Evolutionary conservation across 35 echinoderm and acorn worm genomes (phyloP).

Genomic region (Eucidaris tribuloides): DNA sequence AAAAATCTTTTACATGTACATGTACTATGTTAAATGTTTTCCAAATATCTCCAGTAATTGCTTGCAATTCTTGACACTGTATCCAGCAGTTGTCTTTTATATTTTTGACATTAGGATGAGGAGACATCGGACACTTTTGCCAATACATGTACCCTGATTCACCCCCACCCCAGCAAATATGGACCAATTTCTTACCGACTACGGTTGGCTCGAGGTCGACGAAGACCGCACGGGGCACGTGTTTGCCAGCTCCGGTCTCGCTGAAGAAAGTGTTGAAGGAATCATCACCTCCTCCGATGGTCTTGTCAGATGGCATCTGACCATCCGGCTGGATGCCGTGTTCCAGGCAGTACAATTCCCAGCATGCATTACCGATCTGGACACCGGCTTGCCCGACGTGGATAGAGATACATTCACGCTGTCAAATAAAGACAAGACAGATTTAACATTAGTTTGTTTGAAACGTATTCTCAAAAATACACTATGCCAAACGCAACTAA

Average conservation of each 20-base stretch:
- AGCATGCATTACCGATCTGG: constrained; percentile 74
- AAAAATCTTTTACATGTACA: no score
- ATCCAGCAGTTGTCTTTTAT: no score
- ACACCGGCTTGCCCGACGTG: constrained; percentile 74
- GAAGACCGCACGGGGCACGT: constrained; percentile 67
- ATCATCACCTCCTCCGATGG: constrained; percentile 46
- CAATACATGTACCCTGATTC: no score
- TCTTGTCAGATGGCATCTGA: constrained; percentile 64
- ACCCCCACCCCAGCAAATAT: no score
- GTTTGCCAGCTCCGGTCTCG: constrained; percentile 79
- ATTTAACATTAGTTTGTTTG: no score
- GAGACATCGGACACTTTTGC: no score
- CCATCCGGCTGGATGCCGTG: constrained; percentile 71
- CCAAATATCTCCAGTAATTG: no score
- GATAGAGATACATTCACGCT: constrained; percentile 79
- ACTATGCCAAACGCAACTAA: no score
- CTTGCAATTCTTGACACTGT: no score
- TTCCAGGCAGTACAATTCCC: constrained; percentile 78
- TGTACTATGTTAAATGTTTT: no score
- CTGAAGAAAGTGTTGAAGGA: constrained; percentile 72
- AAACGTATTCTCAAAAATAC: no score
- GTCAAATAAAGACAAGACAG: background rate
- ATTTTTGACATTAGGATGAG: no score
- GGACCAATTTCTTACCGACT: constrained; percentile 52
- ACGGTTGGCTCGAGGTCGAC: constrained; percentile 76